Base-by-base conservation (phyloP, 2,888 invertebrate genomes). In the Ptycholaimellus sp. region DNA sequence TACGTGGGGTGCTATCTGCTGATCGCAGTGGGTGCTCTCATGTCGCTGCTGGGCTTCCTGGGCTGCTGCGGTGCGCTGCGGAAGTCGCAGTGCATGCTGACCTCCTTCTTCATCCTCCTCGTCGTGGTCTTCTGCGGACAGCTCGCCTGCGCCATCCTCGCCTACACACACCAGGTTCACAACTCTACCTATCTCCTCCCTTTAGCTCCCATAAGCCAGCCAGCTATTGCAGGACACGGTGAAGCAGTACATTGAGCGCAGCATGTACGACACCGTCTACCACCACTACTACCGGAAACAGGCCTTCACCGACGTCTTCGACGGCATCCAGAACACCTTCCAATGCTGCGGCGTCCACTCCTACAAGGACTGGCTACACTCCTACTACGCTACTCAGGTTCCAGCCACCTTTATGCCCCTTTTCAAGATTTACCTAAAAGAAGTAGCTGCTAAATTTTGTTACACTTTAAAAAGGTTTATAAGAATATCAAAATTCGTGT, bases 11-110 rank as follows among this genome's bases (percentile, higher is more conserved):
- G 14, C 6, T 74, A 74, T 52, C 68, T 78, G 37, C 66, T 79
- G 42, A 65, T 80, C 41, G 69, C 68, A 20, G 70, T 73, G 38
- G 79, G 79, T 5, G 60, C 70, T 28, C 61, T 77, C 35, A 71
- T 79, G 59, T 68, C 76, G 41, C 57, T 77, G 30, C 71, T 77
- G 20, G 74, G 76, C 14, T 73, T 77, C 59, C 67, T 80, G 32
- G 81, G 80, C 38, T 80, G 79, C 54, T 76, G 74, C 53, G 80
- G 80, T 25, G 75, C 79, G 6, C 69, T 73, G 42, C 70, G 70
- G 48, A 74, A 76, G 59, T 76, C 74, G 17, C 73, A 72, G 52
- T 76, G 75, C 57, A 69, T 76, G 63, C 68, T 82, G 30, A 68
- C 72, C 42, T 65, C 71, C 55, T 79, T 77, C 63, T 76, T 78